phyloP scores from a whole-genome alignment of 2,888 invertebrate species.

The Odontothrips loti region DNA sequence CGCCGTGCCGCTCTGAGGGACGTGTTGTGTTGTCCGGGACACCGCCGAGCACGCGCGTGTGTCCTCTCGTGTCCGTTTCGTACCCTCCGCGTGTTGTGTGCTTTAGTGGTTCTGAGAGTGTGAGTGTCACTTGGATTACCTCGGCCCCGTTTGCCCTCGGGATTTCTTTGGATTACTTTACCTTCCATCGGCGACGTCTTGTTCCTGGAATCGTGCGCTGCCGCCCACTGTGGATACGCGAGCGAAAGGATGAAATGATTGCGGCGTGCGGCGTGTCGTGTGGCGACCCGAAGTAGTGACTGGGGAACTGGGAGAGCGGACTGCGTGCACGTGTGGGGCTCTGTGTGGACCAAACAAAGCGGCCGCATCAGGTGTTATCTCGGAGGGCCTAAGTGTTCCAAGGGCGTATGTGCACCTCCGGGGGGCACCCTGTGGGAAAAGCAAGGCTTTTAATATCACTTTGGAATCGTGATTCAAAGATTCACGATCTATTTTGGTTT shows the following conservation, averaged over 20 bases:
- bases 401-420: not conserved
- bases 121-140: not conserved
- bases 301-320: not conserved
- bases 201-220: not conserved
- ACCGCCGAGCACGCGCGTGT: too few relatives aligned
- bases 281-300: too few relatives aligned
- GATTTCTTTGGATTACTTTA: not conserved
- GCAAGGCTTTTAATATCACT: too few relatives aligned
- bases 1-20: not conserved
- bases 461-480: too few relatives aligned
- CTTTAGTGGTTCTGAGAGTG: not conserved
- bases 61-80: too few relatives aligned
- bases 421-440: not conserved
- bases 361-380: not conserved
- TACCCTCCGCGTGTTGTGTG: not conserved
- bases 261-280: not conserved
- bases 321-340: not conserved
- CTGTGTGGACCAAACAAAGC: not conserved
- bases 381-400: not conserved
- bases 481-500: not conserved
- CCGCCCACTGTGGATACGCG: not conserved
- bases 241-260: not conserved
- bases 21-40: not conserved
- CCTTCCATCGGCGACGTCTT: not conserved
- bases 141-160: too few relatives aligned